phyloP scores from a whole-genome alignment of 2,113 vertebrate genomes.

The Phoxinus phoxinus region DNA sequence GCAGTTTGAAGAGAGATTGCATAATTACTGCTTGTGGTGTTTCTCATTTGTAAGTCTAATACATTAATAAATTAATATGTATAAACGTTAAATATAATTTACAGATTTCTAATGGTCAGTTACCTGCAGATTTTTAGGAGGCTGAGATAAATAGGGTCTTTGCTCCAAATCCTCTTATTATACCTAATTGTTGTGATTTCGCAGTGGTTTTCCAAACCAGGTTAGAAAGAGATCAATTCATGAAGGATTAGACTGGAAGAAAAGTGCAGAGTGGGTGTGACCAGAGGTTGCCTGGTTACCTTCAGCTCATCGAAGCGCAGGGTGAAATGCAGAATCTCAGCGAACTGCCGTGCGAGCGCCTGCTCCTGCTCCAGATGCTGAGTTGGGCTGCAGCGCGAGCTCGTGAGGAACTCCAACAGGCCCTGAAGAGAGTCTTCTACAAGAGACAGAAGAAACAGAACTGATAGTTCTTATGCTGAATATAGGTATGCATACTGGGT shows the following conservation, averaged over 20 bases:
- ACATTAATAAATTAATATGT: no score
- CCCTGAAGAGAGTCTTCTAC: constrained; percentile 85
- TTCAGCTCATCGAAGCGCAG: constrained; percentile 97
- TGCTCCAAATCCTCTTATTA: background rate
- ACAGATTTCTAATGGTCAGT: background rate
- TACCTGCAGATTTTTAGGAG: background rate
- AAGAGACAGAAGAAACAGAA: constrained; percentile 29
- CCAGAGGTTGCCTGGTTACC: constrained; percentile 70
- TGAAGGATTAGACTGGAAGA: background rate
- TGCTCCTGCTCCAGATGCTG: constrained; percentile 99
- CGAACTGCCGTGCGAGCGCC: constrained; percentile 96
- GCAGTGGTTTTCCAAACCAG: background rate
- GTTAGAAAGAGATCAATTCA: background rate
- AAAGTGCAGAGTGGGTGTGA: background rate
- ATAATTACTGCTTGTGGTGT: no score
- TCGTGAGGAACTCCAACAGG: constrained; percentile 88
- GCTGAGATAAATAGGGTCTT: background rate
- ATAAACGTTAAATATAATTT: background rate
- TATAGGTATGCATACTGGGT: constrained; percentile 3
- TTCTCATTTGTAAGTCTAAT: no score
- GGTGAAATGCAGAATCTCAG: constrained; percentile 97
- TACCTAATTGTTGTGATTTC: background rate
- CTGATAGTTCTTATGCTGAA: background rate
- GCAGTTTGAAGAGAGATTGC: no score
- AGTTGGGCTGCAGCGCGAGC: constrained; percentile 85